Evolutionary conservation across 2,888 invertebrate genomes (phyloP).

Genomic region (Mesorhabditis sp.): DNA sequence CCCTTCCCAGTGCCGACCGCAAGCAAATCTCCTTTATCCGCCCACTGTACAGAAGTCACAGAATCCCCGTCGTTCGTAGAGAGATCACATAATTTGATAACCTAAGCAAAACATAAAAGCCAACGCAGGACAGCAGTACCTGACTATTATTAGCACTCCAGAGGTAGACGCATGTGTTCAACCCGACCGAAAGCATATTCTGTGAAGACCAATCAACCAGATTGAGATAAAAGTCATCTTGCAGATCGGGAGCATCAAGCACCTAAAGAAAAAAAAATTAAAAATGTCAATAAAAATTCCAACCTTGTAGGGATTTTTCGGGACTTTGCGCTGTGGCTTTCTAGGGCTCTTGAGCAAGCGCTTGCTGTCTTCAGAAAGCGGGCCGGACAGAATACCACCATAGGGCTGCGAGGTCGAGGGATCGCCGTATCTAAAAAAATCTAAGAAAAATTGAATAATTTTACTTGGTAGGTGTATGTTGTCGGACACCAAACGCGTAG

Average conservation of each 20-base stretch:
- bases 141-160: slow-evolving; percentile 99
- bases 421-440: slow-evolving; percentile 20
- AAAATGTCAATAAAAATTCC: neutral
- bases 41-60: slow-evolving; percentile 98
- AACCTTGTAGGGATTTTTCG: slow-evolving; percentile 94
- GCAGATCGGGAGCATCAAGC: slow-evolving; percentile 88
- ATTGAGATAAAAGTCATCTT: slow-evolving; percentile 98
- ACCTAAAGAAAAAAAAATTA: slow-evolving; percentile 58
- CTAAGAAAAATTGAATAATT: neutral
- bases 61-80: slow-evolving; percentile 81
- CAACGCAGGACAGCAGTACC: slow-evolving; percentile 42
- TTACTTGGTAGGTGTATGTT: slow-evolving; percentile 39
- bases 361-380: slow-evolving; percentile 90
- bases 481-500: slow-evolving; percentile 33
- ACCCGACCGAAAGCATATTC: slow-evolving; percentile 93
- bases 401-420: slow-evolving; percentile 24
- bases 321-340: slow-evolving; percentile 95
- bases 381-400: slow-evolving; percentile 66
- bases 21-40: slow-evolving; percentile 89
- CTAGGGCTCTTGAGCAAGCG: slow-evolving; percentile 86
- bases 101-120: slow-evolving; percentile 51
- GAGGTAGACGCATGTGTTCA: slow-evolving; percentile 93
- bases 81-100: slow-evolving; percentile 89
- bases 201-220: slow-evolving; percentile 98
- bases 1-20: slow-evolving; percentile 80